Evolutionary conservation across 2,113 vertebrate genomes (phyloP), one percentile per base, ranked within the genome.

Genomic region (Caloenas nicobarica): DNA sequence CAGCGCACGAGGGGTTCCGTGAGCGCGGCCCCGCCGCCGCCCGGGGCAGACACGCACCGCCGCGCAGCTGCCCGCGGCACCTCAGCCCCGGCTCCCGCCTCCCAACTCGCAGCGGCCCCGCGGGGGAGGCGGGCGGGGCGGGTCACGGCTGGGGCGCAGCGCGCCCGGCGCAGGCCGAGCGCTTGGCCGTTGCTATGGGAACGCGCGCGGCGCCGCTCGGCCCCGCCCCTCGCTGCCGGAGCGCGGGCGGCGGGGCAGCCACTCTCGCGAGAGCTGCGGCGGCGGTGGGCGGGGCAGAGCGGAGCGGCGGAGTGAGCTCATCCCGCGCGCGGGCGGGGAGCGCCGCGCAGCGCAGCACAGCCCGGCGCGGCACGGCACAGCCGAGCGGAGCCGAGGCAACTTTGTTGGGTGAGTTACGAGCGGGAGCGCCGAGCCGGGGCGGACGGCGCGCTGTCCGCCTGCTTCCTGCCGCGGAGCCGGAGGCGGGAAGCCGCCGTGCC

Each of bases 351-450:
- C 44, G 4, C 44, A 46, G 44, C 44, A 46, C 8, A 46, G 44
- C 44, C 18, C 18, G 44, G 44, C 44, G 19, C 8, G 19, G 44
- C 44, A 8, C 18, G 44, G 44, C 44, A 19, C 18, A 46, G 44
- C 44, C 44, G 17, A 46, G 44, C 42, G 42, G 42, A 44, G 42
- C 42, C 13, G 26, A 64, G 50, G 83, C 96, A 98, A 98, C 97
- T 98, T 98, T 97, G 97, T 97, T 97, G 88, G 93, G 94, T 96
- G 96, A 97, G 97, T 98, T 97, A 85, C 33, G 96, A 85, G 81
- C 83, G 78, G 91, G 86, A 95, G 73, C 70, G 72, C 50, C 42
- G 88, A 51, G 73, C 68, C 38, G 85, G 68, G 40, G 60, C 15
- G 51, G 70, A 61, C n/a, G 34, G 79, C 12, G 22, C 11, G 24